These are phyloP conservation scores for Drosophila ezoana DNA, from an alignment of 2,888 invertebrate genomes.

Conservation along the genomic window DNA sequence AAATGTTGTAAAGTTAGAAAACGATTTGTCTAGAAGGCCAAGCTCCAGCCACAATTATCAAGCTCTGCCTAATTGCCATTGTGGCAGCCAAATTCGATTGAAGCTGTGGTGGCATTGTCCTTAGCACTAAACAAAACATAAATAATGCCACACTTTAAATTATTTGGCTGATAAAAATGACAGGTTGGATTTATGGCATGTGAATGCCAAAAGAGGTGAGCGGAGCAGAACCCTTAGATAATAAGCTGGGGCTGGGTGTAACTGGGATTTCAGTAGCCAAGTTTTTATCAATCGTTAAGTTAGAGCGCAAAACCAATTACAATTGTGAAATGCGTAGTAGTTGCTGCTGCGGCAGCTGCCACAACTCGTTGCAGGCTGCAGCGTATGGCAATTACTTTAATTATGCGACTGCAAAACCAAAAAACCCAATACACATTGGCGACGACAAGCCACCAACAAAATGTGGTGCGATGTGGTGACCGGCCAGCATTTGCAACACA, in stretches of 20 bases:
- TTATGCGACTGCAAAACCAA: constrained; percentile 72
- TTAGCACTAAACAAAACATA: constrained; percentile 2
- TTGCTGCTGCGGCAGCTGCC: constrained; percentile 50
- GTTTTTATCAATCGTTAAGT: constrained; percentile 43
- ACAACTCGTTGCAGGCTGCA: constrained; percentile 62
- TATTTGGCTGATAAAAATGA: constrained; percentile 33
- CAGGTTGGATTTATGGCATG: constrained; percentile 30
- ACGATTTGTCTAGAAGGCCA: constrained; percentile 15
- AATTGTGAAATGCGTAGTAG: constrained; percentile 72
- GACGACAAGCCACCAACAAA: constrained; percentile 58
- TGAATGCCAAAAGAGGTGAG: neutral
- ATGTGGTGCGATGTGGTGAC: constrained; percentile 26
- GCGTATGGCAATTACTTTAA: constrained; percentile 76
- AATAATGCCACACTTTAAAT: constrained; percentile 24
- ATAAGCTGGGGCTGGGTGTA: constrained; percentile 6
- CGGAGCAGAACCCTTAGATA: neutral
- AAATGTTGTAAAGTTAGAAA: constrained; percentile 7
- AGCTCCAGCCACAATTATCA: constrained; percentile 6
- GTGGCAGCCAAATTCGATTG: neutral
- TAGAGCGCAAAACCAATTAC: constrained; percentile 58
- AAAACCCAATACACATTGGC: constrained; percentile 49
- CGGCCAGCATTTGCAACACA: constrained; percentile 39
- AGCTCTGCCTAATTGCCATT: constrained; percentile 17
- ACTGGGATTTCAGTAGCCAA: constrained; percentile 3
- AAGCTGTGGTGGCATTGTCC: neutral